phyloP scores from a whole-genome alignment of 2,888 invertebrate species.

The Taenaris catops region DNA sequence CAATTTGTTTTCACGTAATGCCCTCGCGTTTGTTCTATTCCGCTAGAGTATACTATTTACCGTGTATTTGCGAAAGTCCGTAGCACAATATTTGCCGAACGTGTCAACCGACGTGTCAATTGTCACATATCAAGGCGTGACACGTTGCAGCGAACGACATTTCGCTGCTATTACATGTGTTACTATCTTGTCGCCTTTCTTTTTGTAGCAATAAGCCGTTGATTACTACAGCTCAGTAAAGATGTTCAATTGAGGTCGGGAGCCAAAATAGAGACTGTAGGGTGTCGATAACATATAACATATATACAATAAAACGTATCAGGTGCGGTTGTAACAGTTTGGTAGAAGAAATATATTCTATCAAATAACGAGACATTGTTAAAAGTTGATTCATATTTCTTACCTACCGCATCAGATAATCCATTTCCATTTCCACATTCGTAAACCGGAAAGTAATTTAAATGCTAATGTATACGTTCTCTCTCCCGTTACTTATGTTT shows the following conservation, averaged over 20 bases:
- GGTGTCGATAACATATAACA: constrained; percentile 45
- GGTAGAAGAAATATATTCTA: constrained; percentile 2
- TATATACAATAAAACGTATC: background rate
- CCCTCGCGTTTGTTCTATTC: constrained; percentile 59
- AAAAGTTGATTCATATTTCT: constrained; percentile 9
- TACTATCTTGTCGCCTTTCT: constrained; percentile 62
- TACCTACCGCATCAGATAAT: constrained; percentile 13
- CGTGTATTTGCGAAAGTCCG: constrained; percentile 66
- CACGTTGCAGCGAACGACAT: constrained; percentile 58
- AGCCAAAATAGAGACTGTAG: constrained; percentile 50
- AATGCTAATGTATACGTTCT: constrained; percentile 25
- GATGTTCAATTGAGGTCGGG: constrained; percentile 41
- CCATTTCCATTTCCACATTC: constrained; percentile 20
- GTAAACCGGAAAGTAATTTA: constrained; percentile 19
- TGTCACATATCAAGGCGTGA: constrained; percentile 67
- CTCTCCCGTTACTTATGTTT: constrained; percentile 28
- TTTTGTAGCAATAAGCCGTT: constrained; percentile 69
- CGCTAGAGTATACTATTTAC: constrained; percentile 45
- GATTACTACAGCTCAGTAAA: constrained; percentile 55
- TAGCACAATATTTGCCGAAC: constrained; percentile 76
- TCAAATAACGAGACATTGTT: constrained; percentile 9
- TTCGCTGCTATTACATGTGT: constrained; percentile 67
- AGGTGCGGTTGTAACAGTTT: background rate
- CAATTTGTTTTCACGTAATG: constrained; percentile 50
- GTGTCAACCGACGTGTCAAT: constrained; percentile 68